Percentiles rank a stretch among this genome's conserved stretches.
phyloP scores from a whole-genome alignment of 92 coral and sea anemone species.

The Siderastrea radians region DNA sequence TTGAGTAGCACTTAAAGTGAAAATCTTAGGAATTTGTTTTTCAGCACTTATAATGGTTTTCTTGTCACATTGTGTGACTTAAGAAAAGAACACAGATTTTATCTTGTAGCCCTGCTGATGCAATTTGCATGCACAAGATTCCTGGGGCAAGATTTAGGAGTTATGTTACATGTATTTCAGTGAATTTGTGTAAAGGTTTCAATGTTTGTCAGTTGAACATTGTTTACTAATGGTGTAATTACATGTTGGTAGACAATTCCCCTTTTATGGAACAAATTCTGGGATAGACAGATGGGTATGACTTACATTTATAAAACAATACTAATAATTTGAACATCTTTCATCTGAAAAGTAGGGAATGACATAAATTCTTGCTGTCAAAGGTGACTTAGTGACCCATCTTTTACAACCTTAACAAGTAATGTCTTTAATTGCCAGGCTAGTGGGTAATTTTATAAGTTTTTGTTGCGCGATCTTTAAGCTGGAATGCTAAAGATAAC shows the following conservation, averaged over 20 bases:
- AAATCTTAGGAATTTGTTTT: neutral
- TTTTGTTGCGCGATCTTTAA: neutral
- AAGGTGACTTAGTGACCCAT: neutral
- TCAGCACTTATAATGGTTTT: constrained; percentile 4
- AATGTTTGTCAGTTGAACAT: neutral
- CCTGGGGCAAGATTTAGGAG: no score
- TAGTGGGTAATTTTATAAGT: neutral
- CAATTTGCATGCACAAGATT: constrained; percentile 4
- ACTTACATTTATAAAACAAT: neutral
- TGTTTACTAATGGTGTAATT: neutral
- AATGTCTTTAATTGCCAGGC: neutral
- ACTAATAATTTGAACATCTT: neutral
- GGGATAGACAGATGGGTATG: neutral
- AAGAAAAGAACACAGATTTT: neutral
- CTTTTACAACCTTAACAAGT: neutral
- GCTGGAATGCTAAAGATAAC: neutral
- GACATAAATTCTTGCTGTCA: neutral
- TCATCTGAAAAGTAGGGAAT: neutral
- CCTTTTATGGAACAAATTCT: neutral
- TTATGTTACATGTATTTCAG: no score
- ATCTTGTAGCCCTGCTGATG: neutral
- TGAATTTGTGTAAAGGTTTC: no score
- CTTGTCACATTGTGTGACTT: neutral
- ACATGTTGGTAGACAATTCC: neutral
- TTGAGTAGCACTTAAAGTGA: neutral